Percentiles rank a stretch among this genome's conserved stretches.
Conservation (phyloP, 2,797 vertebrate genomes). For the Acipenser oxyrinchus region DNA sequence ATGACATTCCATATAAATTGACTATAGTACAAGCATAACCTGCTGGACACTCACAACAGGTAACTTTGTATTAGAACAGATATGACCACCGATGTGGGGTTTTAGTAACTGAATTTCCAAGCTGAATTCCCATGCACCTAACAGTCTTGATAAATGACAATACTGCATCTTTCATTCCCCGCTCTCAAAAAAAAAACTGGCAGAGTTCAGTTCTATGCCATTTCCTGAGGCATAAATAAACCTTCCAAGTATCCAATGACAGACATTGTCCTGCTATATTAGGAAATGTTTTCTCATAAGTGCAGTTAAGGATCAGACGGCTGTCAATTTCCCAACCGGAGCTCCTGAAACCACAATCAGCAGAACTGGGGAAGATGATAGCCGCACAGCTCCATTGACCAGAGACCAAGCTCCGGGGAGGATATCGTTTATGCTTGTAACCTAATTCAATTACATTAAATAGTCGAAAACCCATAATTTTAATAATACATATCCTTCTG, state of each 20-base stretch:
- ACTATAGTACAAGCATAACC: too few relatives aligned
- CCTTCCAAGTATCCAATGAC: constrained; percentile 12
- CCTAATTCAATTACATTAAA: constrained; percentile 6
- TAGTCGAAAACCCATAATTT: neutral
- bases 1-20: too few relatives aligned
- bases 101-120: too few relatives aligned
- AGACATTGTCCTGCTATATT: constrained; percentile 13
- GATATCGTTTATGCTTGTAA: constrained; percentile 8
- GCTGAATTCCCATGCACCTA: too few relatives aligned
- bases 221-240: constrained; percentile 9
- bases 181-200: too few relatives aligned
- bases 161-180: too few relatives aligned
- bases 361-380: neutral
- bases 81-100: too few relatives aligned
- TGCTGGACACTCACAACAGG: too few relatives aligned
- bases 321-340: neutral
- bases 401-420: neutral
- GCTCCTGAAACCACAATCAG: neutral
- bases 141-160: too few relatives aligned
- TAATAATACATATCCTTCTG: too few relatives aligned
- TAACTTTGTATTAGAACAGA: too few relatives aligned
- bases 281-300: constrained; percentile 4
- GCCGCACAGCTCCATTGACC: constrained; percentile 5
- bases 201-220: too few relatives aligned
- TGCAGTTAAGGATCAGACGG: constrained; percentile 7